phyloP scores from a whole-genome alignment of 2,797 vertebrate genomes.

The Gambusia yucatana region DNA sequence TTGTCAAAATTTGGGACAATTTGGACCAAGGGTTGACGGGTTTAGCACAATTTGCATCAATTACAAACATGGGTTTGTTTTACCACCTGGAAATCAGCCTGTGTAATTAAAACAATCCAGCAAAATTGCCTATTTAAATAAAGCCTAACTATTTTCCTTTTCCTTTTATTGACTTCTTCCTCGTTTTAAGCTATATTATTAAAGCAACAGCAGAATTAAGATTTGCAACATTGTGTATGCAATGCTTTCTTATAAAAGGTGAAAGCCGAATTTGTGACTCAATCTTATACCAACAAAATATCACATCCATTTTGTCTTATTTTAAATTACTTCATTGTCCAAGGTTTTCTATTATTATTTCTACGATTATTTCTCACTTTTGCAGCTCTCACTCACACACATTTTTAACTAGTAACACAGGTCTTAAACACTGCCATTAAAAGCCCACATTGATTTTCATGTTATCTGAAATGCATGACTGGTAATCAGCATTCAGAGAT shows the following conservation, averaged over 20 bases:
- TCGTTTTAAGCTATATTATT: neutral
- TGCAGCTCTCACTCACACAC: neutral
- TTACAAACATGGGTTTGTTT: neutral
- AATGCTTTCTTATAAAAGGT: too few species aligned
- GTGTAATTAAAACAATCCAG: neutral
- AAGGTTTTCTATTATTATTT: too few species aligned
- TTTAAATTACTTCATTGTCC: too few species aligned
- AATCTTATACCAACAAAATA: too few species aligned
- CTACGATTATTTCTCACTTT: too few species aligned
- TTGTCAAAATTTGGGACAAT: neutral
- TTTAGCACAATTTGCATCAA: neutral
- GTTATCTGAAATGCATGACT: neutral
- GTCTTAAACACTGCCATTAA: neutral
- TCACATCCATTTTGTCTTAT: too few species aligned
- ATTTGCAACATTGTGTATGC: too few species aligned
- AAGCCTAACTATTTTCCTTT: neutral
- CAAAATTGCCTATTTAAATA: neutral
- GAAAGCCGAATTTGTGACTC: too few species aligned
- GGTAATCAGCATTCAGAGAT: neutral
- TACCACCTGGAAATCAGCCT: neutral
- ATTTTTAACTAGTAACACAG: neutral
- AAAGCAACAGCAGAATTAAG: too few species aligned
- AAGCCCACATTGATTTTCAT: neutral
- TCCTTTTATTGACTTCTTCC: neutral
- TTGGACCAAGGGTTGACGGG: neutral